Evolutionary conservation across 2,888 invertebrate genomes (phyloP).

Genomic region (Torymus aiolomorphi): DNA sequence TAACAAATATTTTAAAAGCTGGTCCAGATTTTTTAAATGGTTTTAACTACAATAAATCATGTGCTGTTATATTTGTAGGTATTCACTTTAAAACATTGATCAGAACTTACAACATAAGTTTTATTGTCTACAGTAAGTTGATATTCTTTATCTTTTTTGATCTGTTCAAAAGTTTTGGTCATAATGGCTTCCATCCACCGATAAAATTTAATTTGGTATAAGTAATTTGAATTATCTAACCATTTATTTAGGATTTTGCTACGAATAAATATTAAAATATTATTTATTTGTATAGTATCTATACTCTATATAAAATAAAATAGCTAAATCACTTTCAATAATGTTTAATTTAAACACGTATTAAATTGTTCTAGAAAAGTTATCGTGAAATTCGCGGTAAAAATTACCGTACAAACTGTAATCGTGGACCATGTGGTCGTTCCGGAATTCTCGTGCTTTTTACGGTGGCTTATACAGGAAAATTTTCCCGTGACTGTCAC

Average conservation of each 20-base stretch:
- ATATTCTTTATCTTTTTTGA: conserved; percentile 39
- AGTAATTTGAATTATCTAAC: conserved; percentile 76
- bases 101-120: conserved; percentile 24
- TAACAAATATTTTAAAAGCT: conserved; percentile 78
- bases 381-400: too few species aligned
- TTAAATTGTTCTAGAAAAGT: too few species aligned
- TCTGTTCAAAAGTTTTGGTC: conserved; percentile 71
- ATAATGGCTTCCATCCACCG: conserved; percentile 78
- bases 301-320: neutral
- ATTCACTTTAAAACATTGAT: too few species aligned
- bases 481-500: too few species aligned
- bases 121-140: conserved; percentile 11
- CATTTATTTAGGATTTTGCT: conserved; percentile 74
- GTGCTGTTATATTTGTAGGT: too few species aligned
- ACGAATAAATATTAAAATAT: conserved; percentile 1
- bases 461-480: too few species aligned
- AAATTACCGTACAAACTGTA: too few species aligned
- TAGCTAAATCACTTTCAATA: conserved; percentile 5
- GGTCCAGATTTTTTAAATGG: conserved; percentile 77
- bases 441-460: too few species aligned
- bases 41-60: conserved; percentile 23
- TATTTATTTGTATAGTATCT: neutral
- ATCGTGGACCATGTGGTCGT: too few species aligned
- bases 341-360: too few species aligned
- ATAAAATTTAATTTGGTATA: conserved; percentile 77